Percentiles rank a stretch among this genome's conserved stretches.
These are phyloP conservation scores for Sinelater perroti DNA, from an alignment of 2,888 invertebrate genomes.

Conservation along the genomic window DNA sequence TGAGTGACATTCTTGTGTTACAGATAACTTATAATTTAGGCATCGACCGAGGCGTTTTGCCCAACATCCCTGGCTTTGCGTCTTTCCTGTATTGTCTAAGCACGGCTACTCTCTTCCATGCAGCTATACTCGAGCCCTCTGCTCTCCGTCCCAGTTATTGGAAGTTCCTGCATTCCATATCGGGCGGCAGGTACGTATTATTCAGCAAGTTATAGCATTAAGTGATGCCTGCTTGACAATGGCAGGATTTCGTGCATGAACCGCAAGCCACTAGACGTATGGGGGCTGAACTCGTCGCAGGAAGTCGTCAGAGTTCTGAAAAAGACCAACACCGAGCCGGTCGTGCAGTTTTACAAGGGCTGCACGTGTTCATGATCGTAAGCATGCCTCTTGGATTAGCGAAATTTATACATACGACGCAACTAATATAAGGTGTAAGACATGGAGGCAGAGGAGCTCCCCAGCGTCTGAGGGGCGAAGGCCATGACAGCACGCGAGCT, in stretches of 20 bases:
- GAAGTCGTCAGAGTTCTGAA: slow-evolving; percentile 61
- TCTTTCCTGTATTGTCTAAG: slow-evolving; percentile 78
- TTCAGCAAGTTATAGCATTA: not conserved
- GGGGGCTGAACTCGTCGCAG: slow-evolving; percentile 67
- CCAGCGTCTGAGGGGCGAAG: no score
- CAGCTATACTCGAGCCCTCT: slow-evolving; percentile 80
- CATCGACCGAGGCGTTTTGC: slow-evolving; percentile 71
- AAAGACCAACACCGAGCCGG: slow-evolving; percentile 59
- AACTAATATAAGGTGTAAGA: no score
- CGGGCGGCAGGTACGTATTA: slow-evolving; percentile 71
- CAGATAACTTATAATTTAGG: slow-evolving; percentile 78
- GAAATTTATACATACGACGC: slow-evolving; percentile 10
- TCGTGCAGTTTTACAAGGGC: slow-evolving; percentile 32
- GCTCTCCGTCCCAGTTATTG: slow-evolving; percentile 83
- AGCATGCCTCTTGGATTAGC: not conserved
- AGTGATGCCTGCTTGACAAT: slow-evolving; percentile 29
- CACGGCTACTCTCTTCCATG: slow-evolving; percentile 80
- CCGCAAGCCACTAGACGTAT: slow-evolving; percentile 67
- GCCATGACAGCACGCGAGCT: no score
- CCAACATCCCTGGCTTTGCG: slow-evolving; percentile 74
- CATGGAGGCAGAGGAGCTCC: no score
- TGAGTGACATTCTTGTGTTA: no score
- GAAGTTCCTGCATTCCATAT: slow-evolving; percentile 79
- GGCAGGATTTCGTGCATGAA: slow-evolving; percentile 69
- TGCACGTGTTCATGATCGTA: slow-evolving; percentile 22